Conservation (phyloP, 2,888 invertebrate species). For the Petrophora chlorosata region DNA sequence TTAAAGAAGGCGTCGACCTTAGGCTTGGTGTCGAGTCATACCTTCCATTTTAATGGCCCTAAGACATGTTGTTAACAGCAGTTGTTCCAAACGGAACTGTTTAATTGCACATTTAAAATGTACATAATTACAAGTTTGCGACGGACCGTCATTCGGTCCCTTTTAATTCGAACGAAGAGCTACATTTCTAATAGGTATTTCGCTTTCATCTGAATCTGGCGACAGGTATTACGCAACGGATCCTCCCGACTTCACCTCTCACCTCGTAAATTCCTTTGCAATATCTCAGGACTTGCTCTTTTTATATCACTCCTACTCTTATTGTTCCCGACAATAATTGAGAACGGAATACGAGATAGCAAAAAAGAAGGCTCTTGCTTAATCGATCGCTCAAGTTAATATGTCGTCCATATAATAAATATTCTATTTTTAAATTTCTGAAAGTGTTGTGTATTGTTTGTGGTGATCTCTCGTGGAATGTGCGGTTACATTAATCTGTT, state of each 20-base stretch:
- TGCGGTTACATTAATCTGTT: too few species aligned
- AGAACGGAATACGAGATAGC: background rate
- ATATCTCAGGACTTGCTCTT: constrained; percentile 9
- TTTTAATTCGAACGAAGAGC: background rate
- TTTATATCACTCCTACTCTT: constrained; percentile 35
- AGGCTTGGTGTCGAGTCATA: background rate
- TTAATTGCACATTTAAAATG: background rate
- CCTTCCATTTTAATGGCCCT: background rate
- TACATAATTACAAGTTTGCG: background rate
- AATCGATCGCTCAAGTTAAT: background rate
- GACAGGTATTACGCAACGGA: constrained; percentile 37
- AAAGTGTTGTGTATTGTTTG: too few species aligned
- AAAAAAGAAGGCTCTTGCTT: background rate
- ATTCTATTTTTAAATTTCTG: too few species aligned
- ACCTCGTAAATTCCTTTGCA: constrained; percentile 22
- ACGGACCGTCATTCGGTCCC: background rate
- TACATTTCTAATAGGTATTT: constrained; percentile 1
- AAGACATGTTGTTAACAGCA: background rate
- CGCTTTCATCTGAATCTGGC: constrained; percentile 27
- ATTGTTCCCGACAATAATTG: constrained; percentile 21
- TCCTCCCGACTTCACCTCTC: constrained; percentile 29
- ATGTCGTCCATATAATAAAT: too few species aligned
- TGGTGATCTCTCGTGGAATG: too few species aligned
- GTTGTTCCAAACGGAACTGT: background rate
- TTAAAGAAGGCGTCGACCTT: background rate